Evolutionary conservation across 2,113 vertebrate species (phyloP).

Genomic region (Chaetorhynchus papuensis): DNA sequence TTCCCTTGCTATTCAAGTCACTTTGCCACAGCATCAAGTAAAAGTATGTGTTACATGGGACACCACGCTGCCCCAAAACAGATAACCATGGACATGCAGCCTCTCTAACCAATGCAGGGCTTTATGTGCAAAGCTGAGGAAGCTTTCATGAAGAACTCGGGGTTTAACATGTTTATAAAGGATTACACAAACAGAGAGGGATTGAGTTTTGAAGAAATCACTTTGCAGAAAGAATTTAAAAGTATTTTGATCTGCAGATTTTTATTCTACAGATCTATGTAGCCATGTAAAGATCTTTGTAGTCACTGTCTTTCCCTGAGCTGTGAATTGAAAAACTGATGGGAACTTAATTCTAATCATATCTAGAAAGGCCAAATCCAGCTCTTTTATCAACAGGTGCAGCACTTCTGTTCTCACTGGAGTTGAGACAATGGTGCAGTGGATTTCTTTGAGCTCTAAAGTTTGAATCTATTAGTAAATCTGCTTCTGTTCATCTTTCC

Average conservation of each 20-base stretch:
- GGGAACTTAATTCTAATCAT: not conserved
- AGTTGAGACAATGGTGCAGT: not conserved
- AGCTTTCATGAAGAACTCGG: not conserved
- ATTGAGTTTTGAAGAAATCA: not conserved
- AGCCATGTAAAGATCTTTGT: not conserved
- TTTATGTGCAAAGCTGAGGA: not conserved
- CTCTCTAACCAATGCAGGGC: not conserved
- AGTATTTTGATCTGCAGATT: not conserved
- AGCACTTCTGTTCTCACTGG: not conserved
- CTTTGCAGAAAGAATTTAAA: not conserved
- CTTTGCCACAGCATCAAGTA: not conserved
- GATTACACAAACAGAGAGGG: not conserved
- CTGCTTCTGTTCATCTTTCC: not conserved
- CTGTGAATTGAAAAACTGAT: not conserved
- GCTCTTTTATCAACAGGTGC: not conserved
- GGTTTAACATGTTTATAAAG: not conserved
- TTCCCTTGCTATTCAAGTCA: not conserved
- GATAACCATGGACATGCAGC: not conserved
- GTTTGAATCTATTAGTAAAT: not conserved
- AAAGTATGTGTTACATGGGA: not conserved
- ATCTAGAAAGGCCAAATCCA: not conserved
- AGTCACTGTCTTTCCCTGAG: not conserved
- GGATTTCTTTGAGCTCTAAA: not conserved
- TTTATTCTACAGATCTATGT: not conserved
- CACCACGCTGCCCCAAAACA: not conserved